phyloP scores from a whole-genome alignment of 2,888 invertebrate species.

The Aquatica leii region DNA sequence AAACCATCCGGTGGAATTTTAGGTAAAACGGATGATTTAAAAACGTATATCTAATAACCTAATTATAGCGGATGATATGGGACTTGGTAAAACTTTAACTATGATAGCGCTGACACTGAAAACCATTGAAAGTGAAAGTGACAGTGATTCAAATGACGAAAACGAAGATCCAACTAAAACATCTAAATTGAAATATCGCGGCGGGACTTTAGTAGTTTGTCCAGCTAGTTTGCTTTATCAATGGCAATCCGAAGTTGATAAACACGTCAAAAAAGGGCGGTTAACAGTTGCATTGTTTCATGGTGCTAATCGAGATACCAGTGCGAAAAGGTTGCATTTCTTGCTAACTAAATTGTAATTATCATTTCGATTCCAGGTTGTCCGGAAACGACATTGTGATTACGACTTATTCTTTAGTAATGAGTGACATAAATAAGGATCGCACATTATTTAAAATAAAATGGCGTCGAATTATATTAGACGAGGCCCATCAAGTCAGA shows the following conservation, averaged over 20 bases:
- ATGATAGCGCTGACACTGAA: constrained; percentile 79
- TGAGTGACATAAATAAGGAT: constrained; percentile 66
- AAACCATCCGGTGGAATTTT: constrained; percentile 87
- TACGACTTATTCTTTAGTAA: constrained; percentile 85
- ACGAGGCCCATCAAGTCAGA: constrained; percentile 93
- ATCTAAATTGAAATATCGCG: constrained; percentile 53
- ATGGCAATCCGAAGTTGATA: constrained; percentile 83
- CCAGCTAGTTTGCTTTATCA: constrained; percentile 92
- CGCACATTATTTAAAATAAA: constrained; percentile 73
- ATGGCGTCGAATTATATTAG: constrained; percentile 89
- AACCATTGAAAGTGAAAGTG: constrained; percentile 62
- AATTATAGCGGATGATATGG: constrained; percentile 78
- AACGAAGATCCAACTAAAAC: background rate
- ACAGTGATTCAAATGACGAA: constrained; percentile 46
- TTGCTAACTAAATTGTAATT: too few relatives aligned
- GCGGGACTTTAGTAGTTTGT: constrained; percentile 88
- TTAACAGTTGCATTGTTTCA: constrained; percentile 80
- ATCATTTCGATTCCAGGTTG: constrained; percentile 57
- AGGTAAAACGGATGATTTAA: constrained; percentile 60
- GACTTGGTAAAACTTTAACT: constrained; percentile 83
- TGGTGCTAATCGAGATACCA: constrained; percentile 76
- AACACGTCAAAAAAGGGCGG: constrained; percentile 68
- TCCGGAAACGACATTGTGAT: constrained; percentile 82
- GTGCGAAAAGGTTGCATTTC: constrained; percentile 59
- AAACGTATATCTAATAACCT: background rate